Percentiles rank a stretch among this genome's conserved stretches.
These are phyloP conservation scores for Cosmorhoe ocellata DNA, from an alignment of 2,888 invertebrate genomes.

Conservation along the genomic window DNA sequence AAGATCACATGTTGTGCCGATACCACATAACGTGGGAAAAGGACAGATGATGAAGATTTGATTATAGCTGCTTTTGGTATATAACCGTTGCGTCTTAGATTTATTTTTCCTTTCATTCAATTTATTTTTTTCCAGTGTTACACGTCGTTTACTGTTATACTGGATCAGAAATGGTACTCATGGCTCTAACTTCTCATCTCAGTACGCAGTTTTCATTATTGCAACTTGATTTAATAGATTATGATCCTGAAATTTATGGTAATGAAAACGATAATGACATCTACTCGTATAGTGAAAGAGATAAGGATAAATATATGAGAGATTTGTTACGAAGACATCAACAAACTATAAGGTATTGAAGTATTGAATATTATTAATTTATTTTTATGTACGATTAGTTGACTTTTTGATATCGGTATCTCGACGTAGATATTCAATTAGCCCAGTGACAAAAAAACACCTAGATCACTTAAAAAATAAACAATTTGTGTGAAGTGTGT, in stretches of 20 bases:
- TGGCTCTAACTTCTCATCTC: conserved; percentile 51
- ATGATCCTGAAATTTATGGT: conserved; percentile 27
- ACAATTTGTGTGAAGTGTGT: conserved; percentile 23
- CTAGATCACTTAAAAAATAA: conserved; percentile 16
- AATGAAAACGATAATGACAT: conserved; percentile 5
- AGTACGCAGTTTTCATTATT: conserved; percentile 53
- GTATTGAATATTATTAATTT: not conserved
- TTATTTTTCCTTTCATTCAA: not conserved
- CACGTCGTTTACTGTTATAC: conserved; percentile 44
- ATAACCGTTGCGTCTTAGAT: too few relatives aligned
- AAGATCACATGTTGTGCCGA: too few relatives aligned
- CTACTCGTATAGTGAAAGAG: conserved; percentile 3
- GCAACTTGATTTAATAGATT: conserved; percentile 47
- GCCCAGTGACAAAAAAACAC: too few relatives aligned
- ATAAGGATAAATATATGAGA: not conserved
- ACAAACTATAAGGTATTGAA: conserved; percentile 52
- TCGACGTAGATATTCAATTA: too few relatives aligned
- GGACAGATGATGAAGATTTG: too few relatives aligned
- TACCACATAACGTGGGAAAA: too few relatives aligned
- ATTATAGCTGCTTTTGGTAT: too few relatives aligned
- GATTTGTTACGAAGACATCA: conserved; percentile 51
- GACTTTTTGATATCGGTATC: too few relatives aligned
- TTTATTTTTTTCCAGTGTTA: conserved; percentile 45
- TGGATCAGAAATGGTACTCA: conserved; percentile 52
- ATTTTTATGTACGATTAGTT: too few relatives aligned